Evolutionary conservation across 2,113 vertebrate species (phyloP), one percentile per base, ranked within the genome.

Genomic region (Barbus barbus): DNA sequence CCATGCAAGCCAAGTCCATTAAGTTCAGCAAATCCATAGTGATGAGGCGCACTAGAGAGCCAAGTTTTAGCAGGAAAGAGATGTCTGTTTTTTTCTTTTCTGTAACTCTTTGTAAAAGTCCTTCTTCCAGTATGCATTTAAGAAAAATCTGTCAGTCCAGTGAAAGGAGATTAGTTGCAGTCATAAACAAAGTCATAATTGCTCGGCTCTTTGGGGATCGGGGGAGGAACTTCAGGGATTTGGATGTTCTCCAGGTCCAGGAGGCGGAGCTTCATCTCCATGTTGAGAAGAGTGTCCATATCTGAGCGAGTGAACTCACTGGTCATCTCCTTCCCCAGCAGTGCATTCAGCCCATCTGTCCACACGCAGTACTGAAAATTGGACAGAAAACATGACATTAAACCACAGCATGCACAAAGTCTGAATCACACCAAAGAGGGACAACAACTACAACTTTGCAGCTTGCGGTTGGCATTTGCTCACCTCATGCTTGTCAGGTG

Each of bases 171-270:
- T 96, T 96, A 99, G 92, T 99, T 99, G 94, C 97, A 99, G 96
- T 99, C 97, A 83, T 99, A 99, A 93, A 99, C 98, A 92, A 99
- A 99, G 94, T 99, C 96, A 71, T 99, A 99, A 94, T 99, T 99
- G 95, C 98, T 99, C 87, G 98, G 98, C 89, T 99, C 98, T 96
- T 99, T 99, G 92, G 98, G 98, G 93, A 99, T 98, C 0, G 98
- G 98, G 28, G 98, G 98, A 20, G 98, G 97, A 18, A 96, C 97
- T 56, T 99, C 98, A 0, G 98, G 98, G 89, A 99, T 99, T 93
- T 98, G 98, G 93, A 99, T 98, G 92, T 99, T 99, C 89, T 99
- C 98, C 92, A 99, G 90, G 93, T 99, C 98, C 41, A 99, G 95
- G 87, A 99, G 97, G 86, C 97, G 98, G 33, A 99, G 97, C 92